Base-by-base conservation (phyloP, 1,140 invertebrate genomes). In the Solen grandis region DNA sequence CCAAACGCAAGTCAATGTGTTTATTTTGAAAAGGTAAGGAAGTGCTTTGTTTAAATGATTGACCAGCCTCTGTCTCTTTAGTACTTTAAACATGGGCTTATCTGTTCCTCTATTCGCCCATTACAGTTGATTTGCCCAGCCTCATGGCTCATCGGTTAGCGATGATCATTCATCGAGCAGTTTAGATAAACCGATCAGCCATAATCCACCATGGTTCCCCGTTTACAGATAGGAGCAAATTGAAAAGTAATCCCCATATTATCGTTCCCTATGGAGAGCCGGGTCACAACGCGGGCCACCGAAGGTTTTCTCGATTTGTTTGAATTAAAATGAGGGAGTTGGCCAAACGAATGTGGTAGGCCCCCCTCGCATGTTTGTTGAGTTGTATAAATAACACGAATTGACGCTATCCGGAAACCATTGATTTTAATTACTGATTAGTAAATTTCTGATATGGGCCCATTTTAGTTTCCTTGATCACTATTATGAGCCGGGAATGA, bases 361-460 rank as follows among this genome's bases (percentile, higher is more conserved):
- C 46, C 74, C 74, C 36, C 55, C 29, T 35, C 33, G 46, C 41
- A 19, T 36, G n/a, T 59, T 68, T 69, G 63, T 60, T 55, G 65
- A 46, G 35, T 54, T 55, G 46, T 60, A 69, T 78, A 65, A 78
- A 69, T 55, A 55, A 78, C n/a, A 22, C 35, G 63, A 59, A 59
- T 57, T 57, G 75, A 78, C 62, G 31, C 52, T 78, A 69, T 69
- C 75, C 63, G 54, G 60, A 68, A 59, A 66, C 55, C 75, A 78
- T 78, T 78, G 75, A 78, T 78, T 78, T 78, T 60, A 78, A 78
- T 78, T 78, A 78, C 75, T 55, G 75, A 78, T 78, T 78, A 69
- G 52, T 69, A 57, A 69, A 78, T 68, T 46, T 69, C 65, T 41
- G 65, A 60, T 76, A 63, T 46, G 25, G 54, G 27, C 46, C 54